Percentiles rank a stretch among this genome's conserved stretches.
Conservation (phyloP, 1,140 invertebrate species). For the Hermatobates lingyangjiaoensis region DNA sequence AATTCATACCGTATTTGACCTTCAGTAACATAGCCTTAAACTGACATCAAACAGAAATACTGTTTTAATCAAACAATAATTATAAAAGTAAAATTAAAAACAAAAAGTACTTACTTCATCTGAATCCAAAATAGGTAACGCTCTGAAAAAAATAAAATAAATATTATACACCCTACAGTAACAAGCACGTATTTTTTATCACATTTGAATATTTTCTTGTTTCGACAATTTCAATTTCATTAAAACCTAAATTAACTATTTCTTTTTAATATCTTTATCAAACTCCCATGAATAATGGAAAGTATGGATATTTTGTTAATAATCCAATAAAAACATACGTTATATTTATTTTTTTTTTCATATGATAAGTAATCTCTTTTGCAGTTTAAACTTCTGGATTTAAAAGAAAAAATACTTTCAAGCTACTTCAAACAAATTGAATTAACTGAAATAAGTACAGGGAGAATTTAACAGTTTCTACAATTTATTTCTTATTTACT, state of each 20-base stretch:
- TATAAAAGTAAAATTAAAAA: conserved; percentile 4
- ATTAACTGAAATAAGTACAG: too few relatives aligned
- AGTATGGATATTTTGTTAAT: background rate
- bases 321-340: too few relatives aligned
- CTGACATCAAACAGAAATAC: conserved; percentile 1
- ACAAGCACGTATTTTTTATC: background rate
- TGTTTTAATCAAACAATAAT: conserved; percentile 4
- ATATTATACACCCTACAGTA: conserved; percentile 7
- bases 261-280: background rate
- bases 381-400: too few relatives aligned
- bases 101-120: conserved; percentile 38
- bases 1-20: conserved; percentile 6
- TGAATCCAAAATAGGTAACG: conserved; percentile 65
- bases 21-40: conserved; percentile 3
- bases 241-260: background rate
- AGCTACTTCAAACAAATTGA: too few relatives aligned
- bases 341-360: too few relatives aligned
- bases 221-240: background rate
- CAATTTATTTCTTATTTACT: too few relatives aligned
- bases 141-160: conserved; percentile 25
- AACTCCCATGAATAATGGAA: background rate
- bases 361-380: too few relatives aligned
- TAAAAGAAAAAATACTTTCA: too few relatives aligned
- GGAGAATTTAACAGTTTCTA: too few relatives aligned
- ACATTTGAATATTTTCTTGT: background rate